Evolutionary conservation across 2,888 invertebrate species (phyloP), one percentile per base, ranked within the genome.

Genomic region (Lathronympha strigana): DNA sequence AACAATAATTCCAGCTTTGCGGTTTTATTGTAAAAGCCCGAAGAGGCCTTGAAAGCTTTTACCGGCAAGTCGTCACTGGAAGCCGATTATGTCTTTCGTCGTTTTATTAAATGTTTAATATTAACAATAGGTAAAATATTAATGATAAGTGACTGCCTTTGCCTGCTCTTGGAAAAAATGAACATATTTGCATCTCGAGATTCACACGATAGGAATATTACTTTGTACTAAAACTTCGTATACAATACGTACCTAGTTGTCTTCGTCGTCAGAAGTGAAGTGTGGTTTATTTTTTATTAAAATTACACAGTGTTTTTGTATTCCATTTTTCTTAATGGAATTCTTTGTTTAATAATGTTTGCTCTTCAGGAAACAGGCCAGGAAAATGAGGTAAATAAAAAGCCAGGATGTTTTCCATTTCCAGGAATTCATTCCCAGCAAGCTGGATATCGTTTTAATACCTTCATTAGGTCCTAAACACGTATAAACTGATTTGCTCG

Each of bases 11-110:
- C 78, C 77, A 78, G 77, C 80, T 79, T 81, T 80, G 81, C 73
- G 83, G 83, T 84, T 84, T 81, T 81, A 79, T 79, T 74, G 75
- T 81, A 75, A 82, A 84, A 85, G 80, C 80, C 76, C 73, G 83
- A 88, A 83, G 54, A 82, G 82, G 81, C 78, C 77, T 75, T 72
- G 74, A 82, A 83, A 82, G 88, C 88, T 88, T 87, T 86, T 80
- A 84, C 72, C 72, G 72, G 81, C 85, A 83, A 87, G 86, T 82
- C 83, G 82, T 81, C 76, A 76, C 76, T 84, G 83, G 86, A 88
- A 87, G 84, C 81, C 84, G 87, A 88, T 88, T 88, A 86, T 79
- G 78, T 76, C 75, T 80, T 78, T 79, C 77, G 79, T 76, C 79
- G 77, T 74, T 79, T 78, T 80, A 69, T 70, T 60, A 67, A 66